Evolutionary conservation across 2,113 vertebrate species (phyloP), one percentile per base, ranked within the genome.

Genomic region (Pseudolaguvia tuberculata): DNA sequence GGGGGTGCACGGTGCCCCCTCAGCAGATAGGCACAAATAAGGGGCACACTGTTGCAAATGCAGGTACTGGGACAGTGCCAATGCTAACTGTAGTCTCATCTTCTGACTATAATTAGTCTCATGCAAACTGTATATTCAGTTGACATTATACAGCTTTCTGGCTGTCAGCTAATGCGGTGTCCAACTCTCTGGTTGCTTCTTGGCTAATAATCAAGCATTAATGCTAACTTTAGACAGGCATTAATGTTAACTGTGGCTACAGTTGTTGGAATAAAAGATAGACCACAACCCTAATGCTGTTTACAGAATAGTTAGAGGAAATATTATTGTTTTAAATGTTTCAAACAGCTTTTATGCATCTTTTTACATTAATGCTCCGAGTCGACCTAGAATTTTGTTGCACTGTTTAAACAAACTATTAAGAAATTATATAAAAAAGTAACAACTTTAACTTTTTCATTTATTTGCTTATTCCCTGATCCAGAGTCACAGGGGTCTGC

Each of bases 101-200:
- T 18, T n/a, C 51, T 68, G 25, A 52, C 66, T 68, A 68, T 52
- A 68, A 68, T 68, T 27, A 68, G 47, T 15, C 50, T 53, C 20
- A 9, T 53, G 67, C 67, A 53, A 70, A 53, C 67, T 29, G 15
- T 39, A 70, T 27, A 35, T 12, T 70, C 35, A 9, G 67, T 20
- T 52, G 29, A 70, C 50, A 15, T 35, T 50, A 53, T 70, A 18
- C 50, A 53, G 27, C 52, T 68, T 25, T 68, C 12, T 51, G 23
- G 10, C 65, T 50, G 50, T 66, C 21, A 25, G 47, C 15, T 67
- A 18, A 50, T 48, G 45, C 45, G 18, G 18, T 31, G 17, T 53
- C 25, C 50, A 42, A 42, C 39, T 35, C 27, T 15, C 67, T 69
- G 11, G 18, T 27, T 70, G 66, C 4, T 68, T 70, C 48, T 39